Percentiles rank a stretch among this genome's conserved stretches.
Conservation (phyloP, 1,140 invertebrate genomes). For the Trypoxylus dichotomus region DNA sequence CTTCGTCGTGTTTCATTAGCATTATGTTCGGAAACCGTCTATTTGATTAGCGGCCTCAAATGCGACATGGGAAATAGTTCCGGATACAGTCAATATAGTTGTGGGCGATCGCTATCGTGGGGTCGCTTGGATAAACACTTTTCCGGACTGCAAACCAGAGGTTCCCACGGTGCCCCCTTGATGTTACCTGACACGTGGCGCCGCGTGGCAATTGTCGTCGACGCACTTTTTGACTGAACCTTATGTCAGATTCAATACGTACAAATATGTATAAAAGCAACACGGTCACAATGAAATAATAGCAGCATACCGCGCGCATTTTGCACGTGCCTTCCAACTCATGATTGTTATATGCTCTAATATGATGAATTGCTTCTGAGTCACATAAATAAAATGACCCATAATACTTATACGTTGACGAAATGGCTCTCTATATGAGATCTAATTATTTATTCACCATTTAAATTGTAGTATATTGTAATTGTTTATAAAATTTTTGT, state of each 20-base stretch:
- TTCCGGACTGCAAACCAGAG: constrained; percentile 28
- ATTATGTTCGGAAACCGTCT: constrained; percentile 30
- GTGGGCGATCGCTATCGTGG: constrained; percentile 35
- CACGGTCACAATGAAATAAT: constrained; percentile 16
- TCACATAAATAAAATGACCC: not conserved
- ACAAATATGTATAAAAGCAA: constrained; percentile 23
- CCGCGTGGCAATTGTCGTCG: constrained; percentile 28
- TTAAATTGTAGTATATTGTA: too few species aligned
- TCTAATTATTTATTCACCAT: too few species aligned
- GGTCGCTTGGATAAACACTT: constrained; percentile 32
- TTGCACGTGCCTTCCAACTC: not conserved
- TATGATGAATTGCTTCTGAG: not conserved
- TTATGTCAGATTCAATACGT: not conserved
- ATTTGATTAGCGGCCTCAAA: constrained; percentile 35
- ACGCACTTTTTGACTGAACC: constrained; percentile 8
- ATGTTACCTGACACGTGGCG: constrained; percentile 34
- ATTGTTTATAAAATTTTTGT: too few species aligned
- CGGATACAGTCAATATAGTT: constrained; percentile 35
- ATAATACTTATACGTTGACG: too few species aligned
- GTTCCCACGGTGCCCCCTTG: constrained; percentile 28
- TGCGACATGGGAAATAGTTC: constrained; percentile 35
- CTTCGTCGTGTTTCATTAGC: constrained; percentile 16
- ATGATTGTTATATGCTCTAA: not conserved
- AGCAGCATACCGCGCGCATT: not conserved
- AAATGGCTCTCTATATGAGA: too few species aligned